phyloP scores from a whole-genome alignment of 2,113 vertebrate species.

The Gavialis gangeticus region DNA sequence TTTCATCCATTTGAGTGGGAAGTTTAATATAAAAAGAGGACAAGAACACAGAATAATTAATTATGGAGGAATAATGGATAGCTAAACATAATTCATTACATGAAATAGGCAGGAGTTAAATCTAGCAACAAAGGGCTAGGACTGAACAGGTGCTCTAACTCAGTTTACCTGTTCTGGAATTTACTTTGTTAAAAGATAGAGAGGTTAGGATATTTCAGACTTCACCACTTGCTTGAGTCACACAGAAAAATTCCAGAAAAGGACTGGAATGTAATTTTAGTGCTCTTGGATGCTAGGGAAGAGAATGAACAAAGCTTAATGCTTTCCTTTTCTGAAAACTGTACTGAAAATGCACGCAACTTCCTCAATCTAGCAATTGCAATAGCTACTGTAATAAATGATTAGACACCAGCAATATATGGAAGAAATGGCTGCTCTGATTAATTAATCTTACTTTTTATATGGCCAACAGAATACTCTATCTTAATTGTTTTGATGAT shows the following conservation, averaged over 20 bases:
- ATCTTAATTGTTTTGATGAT: neutral
- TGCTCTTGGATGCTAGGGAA: constrained; percentile 14
- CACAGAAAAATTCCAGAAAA: constrained; percentile 24
- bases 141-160: neutral
- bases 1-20: constrained; percentile 36
- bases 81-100: constrained; percentile 55
- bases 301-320: constrained; percentile 49
- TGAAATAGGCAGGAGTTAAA: constrained; percentile 35
- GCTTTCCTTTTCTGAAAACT: constrained; percentile 52
- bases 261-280: constrained; percentile 61
- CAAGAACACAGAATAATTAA: constrained; percentile 20
- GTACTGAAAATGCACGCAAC: neutral
- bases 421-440: constrained; percentile 22
- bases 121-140: constrained; percentile 57
- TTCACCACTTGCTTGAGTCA: constrained; percentile 25
- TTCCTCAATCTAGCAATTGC: constrained; percentile 38
- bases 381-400: constrained; percentile 20
- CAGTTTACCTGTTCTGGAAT: constrained; percentile 6
- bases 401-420: constrained; percentile 19
- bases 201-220: neutral
- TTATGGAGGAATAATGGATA: constrained; percentile 47
- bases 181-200: neutral
- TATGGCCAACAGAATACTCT: neutral
- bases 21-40: constrained; percentile 33
- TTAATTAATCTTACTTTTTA: constrained; percentile 19